Base-by-base conservation (phyloP, 1,140 invertebrate species). In the Meloidogyne exigua region DNA sequence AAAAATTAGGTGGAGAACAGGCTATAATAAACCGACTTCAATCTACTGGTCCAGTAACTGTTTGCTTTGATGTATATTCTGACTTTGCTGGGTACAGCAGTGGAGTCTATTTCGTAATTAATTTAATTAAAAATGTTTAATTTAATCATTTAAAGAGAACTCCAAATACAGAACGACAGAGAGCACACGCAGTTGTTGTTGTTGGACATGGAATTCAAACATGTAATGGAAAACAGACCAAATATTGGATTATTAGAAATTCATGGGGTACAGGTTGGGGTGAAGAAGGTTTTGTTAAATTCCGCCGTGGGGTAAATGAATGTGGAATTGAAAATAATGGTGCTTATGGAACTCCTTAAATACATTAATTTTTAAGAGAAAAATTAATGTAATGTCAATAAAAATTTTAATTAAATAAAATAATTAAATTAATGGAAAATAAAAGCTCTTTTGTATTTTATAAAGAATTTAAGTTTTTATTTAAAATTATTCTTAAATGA, bases 171-270 rank as follows among this genome's bases (percentile, higher is more conserved):
- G 89, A 88, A n/a, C 89, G 94, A 26, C 94, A 94, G 39, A 93
- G 94, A 13, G 9, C 13, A 49, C 94, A 96, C 89, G 94, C 94
- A 26, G 92, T 96, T 65, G 92, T 92, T 83, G 92, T 95, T 36
- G 88, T 95, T 12, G 94, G 94, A 26, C 95, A 92, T 92, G 93
- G 93, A 26, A 91, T n/a, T 57, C 18, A 18, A 9, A 91, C n/a
- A 21, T 36, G 65, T 3, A 93, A 93, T 85, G 93, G 94, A 85
- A 90, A 92, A 73, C 91, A 90, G 0, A 90, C 90, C 36, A 92
- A 92, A 32, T 96, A 95, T 86, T 96, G 94, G 94, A 89, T 94
- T 1, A 91, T 94, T 82, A 93, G 92, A 63, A 96, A 96, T 89
- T 95, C 93, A 0, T 96, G 94, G 94, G 76, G 76, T 26, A 42